Conservation (phyloP, 2,113 vertebrate species). For the Andinoacara biseriatus region DNA sequence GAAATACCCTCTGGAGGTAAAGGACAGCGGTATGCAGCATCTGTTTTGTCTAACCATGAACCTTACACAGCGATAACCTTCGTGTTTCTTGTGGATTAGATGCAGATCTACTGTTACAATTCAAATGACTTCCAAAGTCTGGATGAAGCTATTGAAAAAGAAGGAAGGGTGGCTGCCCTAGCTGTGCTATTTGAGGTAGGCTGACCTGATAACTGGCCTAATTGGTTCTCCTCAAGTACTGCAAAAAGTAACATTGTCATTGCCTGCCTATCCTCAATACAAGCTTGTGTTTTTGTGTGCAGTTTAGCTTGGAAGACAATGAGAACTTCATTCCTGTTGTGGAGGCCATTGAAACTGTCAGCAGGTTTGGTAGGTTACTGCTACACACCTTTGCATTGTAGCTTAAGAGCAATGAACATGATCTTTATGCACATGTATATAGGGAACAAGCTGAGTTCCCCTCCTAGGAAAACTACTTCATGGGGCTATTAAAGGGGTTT, state of each 20-base stretch:
- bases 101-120: constrained; percentile 95
- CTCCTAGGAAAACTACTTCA: background rate
- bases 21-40: background rate
- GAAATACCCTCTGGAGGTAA: constrained; percentile 94
- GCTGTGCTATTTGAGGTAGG: constrained; percentile 93
- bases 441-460: background rate
- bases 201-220: background rate
- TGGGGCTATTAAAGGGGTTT: background rate
- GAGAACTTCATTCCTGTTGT: constrained; percentile 84
- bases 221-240: background rate
- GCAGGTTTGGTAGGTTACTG: constrained; percentile 88
- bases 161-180: constrained; percentile 88
- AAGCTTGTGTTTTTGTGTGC: constrained; percentile 38
- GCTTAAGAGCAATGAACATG: background rate
- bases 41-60: background rate
- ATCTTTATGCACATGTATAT: background rate
- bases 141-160: constrained; percentile 87
- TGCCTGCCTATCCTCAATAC: background rate
- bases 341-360: constrained; percentile 88
- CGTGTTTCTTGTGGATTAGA: constrained; percentile 76
- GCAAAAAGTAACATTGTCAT: background rate
- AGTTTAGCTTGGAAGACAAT: constrained; percentile 90
- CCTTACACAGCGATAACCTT: background rate
- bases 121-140: constrained; percentile 84
- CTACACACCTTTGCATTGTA: background rate